Conservation (phyloP, 2,113 vertebrate species). For the Oostethus manadensis region DNA sequence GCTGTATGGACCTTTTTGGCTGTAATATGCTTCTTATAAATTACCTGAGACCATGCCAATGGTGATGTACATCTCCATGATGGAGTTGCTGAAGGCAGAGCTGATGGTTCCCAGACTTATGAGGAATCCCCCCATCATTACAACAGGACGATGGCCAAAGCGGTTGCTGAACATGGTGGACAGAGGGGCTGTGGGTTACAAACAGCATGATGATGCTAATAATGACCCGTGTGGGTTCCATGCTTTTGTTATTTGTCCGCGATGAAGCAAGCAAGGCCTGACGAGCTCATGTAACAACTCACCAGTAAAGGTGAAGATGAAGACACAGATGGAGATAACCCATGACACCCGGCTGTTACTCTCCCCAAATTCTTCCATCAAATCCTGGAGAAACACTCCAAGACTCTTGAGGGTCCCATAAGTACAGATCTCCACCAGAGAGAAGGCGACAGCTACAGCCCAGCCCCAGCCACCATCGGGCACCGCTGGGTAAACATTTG, state of each 20-base stretch:
- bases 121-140: slow-evolving; percentile 86
- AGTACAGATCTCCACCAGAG: slow-evolving; percentile 85
- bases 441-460: slow-evolving; percentile 85
- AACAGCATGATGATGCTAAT: too few relatives aligned
- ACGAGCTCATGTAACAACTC: slow-evolving; percentile 4
- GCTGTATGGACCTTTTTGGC: background rate
- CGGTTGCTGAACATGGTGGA: slow-evolving; percentile 82
- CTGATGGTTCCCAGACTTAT: slow-evolving; percentile 80
- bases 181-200: slow-evolving; percentile 75
- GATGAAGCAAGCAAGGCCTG: too few relatives aligned
- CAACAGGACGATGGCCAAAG: slow-evolving; percentile 82
- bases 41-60: slow-evolving; percentile 86
- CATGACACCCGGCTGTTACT: slow-evolving; percentile 92
- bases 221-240: too few relatives aligned
- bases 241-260: too few relatives aligned
- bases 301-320: slow-evolving; percentile 91
- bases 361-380: slow-evolving; percentile 85
- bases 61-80: slow-evolving; percentile 87
- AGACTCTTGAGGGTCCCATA: slow-evolving; percentile 91
- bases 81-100: slow-evolving; percentile 77
- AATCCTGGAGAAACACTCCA: slow-evolving; percentile 90
- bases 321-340: slow-evolving; percentile 93
- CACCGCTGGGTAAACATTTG: slow-evolving; percentile 84
- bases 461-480: slow-evolving; percentile 97
- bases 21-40: background rate